Percentiles rank a stretch among this genome's conserved stretches.
These are phyloP conservation scores for Mobula hypostoma DNA, from an alignment of 2,113 vertebrate species.

Conservation along the genomic window DNA sequence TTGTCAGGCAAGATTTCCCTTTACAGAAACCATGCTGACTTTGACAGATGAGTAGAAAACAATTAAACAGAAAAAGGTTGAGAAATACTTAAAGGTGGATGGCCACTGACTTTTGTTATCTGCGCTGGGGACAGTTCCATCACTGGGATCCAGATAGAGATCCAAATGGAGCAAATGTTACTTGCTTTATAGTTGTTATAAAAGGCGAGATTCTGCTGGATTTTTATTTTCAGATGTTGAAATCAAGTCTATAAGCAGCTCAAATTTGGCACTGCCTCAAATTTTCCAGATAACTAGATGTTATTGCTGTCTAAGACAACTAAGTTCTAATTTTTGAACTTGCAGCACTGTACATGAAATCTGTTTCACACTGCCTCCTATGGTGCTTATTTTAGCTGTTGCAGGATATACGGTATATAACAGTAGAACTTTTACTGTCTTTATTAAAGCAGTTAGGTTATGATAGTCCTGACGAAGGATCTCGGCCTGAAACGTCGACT, in stretches of 20 bases:
- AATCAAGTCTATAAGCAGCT: background rate
- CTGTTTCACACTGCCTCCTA: background rate
- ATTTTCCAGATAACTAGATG: background rate
- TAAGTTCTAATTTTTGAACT: background rate
- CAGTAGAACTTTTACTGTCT: background rate
- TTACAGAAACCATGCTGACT: too few species aligned
- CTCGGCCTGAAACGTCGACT: too few species aligned
- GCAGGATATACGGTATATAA: background rate
- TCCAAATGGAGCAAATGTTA: background rate
- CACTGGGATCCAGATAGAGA: too few species aligned
- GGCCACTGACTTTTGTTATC: too few species aligned
- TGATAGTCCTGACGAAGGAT: too few species aligned
- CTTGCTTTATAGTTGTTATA: background rate
- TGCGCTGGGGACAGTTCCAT: too few species aligned
- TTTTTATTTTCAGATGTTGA: background rate
- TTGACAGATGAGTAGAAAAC: too few species aligned
- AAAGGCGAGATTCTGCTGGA: background rate
- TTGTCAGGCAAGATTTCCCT: too few species aligned
- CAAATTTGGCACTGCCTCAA: background rate
- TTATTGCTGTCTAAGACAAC: background rate
- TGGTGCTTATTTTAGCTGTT: background rate
- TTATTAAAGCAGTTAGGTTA: background rate
- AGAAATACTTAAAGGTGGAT: too few species aligned
- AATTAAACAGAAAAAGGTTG: too few species aligned
- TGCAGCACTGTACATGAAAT: background rate